Evolutionary conservation across 2,888 invertebrate species (phyloP), one percentile per base, ranked within the genome.

Genomic region (Branchipolynoe longqiensis): DNA sequence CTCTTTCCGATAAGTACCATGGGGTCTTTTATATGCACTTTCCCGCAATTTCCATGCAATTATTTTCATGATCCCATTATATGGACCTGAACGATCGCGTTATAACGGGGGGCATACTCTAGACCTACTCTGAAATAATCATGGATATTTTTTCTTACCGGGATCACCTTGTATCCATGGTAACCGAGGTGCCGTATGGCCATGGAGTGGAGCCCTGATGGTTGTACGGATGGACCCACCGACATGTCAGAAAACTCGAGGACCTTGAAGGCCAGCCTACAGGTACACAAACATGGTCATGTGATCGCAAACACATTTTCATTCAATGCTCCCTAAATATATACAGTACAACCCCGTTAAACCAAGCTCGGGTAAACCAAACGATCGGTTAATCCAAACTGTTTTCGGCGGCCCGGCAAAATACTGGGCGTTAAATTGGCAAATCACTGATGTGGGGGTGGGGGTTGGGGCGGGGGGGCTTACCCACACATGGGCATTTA

Each of bases 231-330:
- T n/a, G n/a, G n/a, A 58, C 82, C 69, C 64, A 88, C 48, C 28
- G 86, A 87, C 86, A 88, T 64, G 85, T 89, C 88, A 33, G 86
- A 85, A 83, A 87, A 89, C 56, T 89, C 88, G 40, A 88, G 85
- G 33, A 89, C 87, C 69, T 87, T 88, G 36, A 89, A 59, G 40
- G 86, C 87, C 69, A 89, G 58, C 78, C 88, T 89, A 85, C n/a
- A 62, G 83, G 28, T 33, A 54, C 25, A 59, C 59, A 59, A 59
- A 6, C 6, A 59, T 4, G 8, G n/a, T n/a, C 14, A 59, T 4
- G 6, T 59, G 25, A n/a, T 59, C n/a, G 14, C n/a, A 6, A 64
- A 33, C 8, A 14, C 28, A 4, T 64, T 31, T 6, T 31, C n/a
- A 58, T n/a, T 58, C 12, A n/a, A 14, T 58, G 58, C 4, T n/a